Base-by-base conservation (phyloP, 1,140 invertebrate genomes). In the Drosophila insularis region DNA sequence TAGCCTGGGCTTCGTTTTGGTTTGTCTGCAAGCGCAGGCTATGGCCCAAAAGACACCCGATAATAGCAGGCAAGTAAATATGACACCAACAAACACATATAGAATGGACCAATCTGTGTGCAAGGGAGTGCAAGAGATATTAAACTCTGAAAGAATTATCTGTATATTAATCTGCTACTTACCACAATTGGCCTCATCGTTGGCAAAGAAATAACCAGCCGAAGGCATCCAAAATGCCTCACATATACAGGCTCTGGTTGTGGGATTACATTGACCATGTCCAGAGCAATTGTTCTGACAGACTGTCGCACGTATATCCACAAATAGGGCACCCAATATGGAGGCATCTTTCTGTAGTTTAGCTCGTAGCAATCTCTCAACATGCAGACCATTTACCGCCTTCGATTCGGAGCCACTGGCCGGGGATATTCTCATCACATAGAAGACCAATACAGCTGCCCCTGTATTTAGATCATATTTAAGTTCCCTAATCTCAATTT, bases 211-310 rank as follows among this genome's bases (percentile, higher is more conserved):
- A 71, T 92, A 92, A 37, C 93, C 86, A 8, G 93, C 84, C 92
- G 94, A 94, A 92, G 97, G 95, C 97, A 98, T 98, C 98, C 98
- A 99, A 93, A 98, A 99, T 31, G 97, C 96, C 92, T 98, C 97
- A 93, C 98, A 99, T 56, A 96, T 93, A 87, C 98, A 99, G 59
- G 95, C 94, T 84, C 97, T 94, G 8, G 96, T 96, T 72, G 95
- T 94, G 89, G 96, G 95, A 92, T 98, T 95, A 92, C 98, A 99
- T 17, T 95, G 94, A 43, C 98, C 98, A 92, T 98, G 97, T 1
- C 96, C 96, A 40, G 98, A 98, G 93, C 98, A 99, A 92, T 97
- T 95, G 92, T 98, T 98, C 87, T 98, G 97, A 81, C 98, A 99
- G 54, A 98, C 93, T 68, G 94, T 94, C 11, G 97, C 97, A 84